phyloP scores from a whole-genome alignment of 2,113 vertebrate species.

The Seriola aureovittata region DNA sequence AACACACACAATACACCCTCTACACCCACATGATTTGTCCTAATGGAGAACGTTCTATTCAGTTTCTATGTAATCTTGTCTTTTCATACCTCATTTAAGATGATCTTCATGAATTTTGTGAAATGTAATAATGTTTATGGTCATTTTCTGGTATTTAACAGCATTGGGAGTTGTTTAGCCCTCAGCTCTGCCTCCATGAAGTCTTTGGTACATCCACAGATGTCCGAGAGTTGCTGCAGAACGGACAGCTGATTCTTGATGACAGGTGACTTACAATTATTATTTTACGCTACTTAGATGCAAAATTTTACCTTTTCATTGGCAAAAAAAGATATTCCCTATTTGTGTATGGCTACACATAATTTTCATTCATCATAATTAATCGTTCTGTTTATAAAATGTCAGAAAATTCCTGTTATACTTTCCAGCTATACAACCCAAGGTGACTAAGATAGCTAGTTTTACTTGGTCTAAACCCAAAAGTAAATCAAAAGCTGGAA shows the following conservation, averaged over 20 bases:
- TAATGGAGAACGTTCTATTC: neutral
- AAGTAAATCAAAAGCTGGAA: neutral
- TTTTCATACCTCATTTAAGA: neutral
- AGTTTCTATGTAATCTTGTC: neutral
- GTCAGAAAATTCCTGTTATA: too few relatives aligned
- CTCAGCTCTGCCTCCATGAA: constrained; percentile 79
- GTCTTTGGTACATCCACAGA: constrained; percentile 81
- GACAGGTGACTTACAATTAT: constrained; percentile 78
- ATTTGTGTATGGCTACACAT: neutral
- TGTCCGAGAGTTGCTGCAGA: constrained; percentile 76
- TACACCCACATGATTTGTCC: neutral
- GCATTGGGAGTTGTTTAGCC: constrained; percentile 89
- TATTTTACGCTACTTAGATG: neutral
- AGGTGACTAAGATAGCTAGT: neutral
- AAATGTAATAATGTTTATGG: neutral
- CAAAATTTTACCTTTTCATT: neutral
- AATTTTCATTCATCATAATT: neutral
- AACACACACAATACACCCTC: constrained; percentile 8
- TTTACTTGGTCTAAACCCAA: too few relatives aligned
- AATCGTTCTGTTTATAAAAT: too few relatives aligned
- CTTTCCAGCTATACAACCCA: neutral
- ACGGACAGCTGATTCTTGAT: constrained; percentile 87
- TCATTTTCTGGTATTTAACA: constrained; percentile 56
- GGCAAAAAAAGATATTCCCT: neutral
- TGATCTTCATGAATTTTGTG: neutral